Evolutionary conservation across 2,113 vertebrate genomes (phyloP), one percentile per base, ranked within the genome.

Genomic region (Bos indicus): DNA sequence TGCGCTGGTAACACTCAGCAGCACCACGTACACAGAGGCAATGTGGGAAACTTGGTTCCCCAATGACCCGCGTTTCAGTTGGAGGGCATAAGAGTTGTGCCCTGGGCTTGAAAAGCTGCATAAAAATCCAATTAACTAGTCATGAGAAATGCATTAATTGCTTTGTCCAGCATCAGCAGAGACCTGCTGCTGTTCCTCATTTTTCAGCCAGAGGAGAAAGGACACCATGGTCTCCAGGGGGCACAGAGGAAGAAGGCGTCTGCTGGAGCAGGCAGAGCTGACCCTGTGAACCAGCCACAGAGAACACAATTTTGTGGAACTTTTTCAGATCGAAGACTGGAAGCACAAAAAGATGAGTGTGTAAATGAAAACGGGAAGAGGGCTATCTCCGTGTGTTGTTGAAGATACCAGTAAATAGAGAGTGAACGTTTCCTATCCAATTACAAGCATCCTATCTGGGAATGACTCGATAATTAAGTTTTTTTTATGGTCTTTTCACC

Each of bases 41-140:
- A 40, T 23, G 36, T n/a, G 7, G 51, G 86, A 56, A 36, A 46
- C 23, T 19, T 33, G 60, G 77, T 54, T 60, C 51, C 85, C 25
- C 1, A 25, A 36, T 25, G 74, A 88, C 91, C 85, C 9, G 16
- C 2, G 0, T 56, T 85, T 60, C 56, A 26, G 12, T 17, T 19
- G 8, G 40, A 96, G 80, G 92, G 80, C 30, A 7, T 0, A 14
- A 84, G 67, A 74, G 78, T 36, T 82, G 46, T 93, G 86, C 83
- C 86, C 86, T 83, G 91, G 60, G 56, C 86, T 94, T 46, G 21
- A 84, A 83, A 83, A 87, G 78, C 60, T 71, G 51, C 80, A 86
- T 62, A 87, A 78, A 93, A 91, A 89, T 82, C 74, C 67, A 97
- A 94, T 64, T 64, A 96, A 95, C 64, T 67, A 33, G 57, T 62